Evolutionary conservation across 2,113 vertebrate species (phyloP).

Genomic region (Limnothrissa miodon): DNA sequence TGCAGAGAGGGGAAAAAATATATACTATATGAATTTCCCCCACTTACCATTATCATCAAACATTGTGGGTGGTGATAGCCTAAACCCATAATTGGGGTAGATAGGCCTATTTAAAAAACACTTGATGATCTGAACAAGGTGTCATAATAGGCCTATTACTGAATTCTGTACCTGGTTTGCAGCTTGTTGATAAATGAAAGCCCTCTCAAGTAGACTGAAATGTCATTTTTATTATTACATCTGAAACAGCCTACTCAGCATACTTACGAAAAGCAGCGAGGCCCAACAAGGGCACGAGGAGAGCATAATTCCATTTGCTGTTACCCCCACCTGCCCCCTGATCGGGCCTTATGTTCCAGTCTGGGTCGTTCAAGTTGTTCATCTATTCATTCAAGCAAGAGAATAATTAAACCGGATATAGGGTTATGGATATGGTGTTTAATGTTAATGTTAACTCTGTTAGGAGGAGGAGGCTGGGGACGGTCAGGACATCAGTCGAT

Average conservation of each 20-base stretch:
- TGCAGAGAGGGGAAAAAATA: constrained; percentile 38
- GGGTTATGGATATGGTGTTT: too few species aligned
- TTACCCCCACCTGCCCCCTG: neutral
- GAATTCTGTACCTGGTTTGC: too few species aligned
- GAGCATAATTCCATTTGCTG: constrained; percentile 78
- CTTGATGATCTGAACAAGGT: too few species aligned
- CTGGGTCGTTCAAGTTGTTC: neutral
- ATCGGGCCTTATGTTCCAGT: constrained; percentile 11
- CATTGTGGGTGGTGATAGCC: too few species aligned
- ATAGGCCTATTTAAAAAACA: too few species aligned
- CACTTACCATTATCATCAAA: neutral
- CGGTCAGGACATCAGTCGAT: too few species aligned
- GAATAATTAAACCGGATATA: neutral
- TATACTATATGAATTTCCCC: neutral
- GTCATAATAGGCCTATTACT: too few species aligned
- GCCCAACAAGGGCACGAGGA: constrained; percentile 80
- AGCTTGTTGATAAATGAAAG: too few species aligned
- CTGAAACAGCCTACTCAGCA: neutral
- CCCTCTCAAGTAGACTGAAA: neutral
- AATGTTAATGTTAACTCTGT: too few species aligned
- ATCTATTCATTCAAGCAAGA: neutral
- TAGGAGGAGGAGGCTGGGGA: too few species aligned
- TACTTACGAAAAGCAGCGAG: constrained; percentile 80
- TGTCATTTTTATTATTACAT: neutral
- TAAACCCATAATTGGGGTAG: too few species aligned